phyloP scores from a whole-genome alignment of 2,888 invertebrate genomes.

The Punctoribates punctum region DNA sequence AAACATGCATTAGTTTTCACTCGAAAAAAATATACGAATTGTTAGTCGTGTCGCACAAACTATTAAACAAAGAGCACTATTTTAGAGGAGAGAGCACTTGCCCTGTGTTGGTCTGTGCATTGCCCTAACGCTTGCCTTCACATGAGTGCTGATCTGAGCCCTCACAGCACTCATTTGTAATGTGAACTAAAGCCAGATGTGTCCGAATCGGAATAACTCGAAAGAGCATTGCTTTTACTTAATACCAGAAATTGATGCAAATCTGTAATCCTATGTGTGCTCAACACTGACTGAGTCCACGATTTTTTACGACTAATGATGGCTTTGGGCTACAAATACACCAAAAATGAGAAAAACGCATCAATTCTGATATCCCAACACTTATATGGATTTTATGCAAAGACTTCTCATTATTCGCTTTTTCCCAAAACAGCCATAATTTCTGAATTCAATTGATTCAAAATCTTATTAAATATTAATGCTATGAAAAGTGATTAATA shows the following conservation, averaged over 20 bases:
- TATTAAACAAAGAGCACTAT: background rate
- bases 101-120: background rate
- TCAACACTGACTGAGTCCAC: background rate
- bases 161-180: conserved; percentile 20
- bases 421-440: background rate
- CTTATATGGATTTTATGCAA: background rate
- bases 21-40: background rate
- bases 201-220: conserved; percentile 5
- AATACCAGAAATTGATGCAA: conserved; percentile 22
- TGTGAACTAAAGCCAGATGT: conserved; percentile 36
- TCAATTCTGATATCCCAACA: background rate
- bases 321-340: conserved; percentile 31
- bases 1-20: conserved; percentile 23
- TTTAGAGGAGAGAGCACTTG: background rate
- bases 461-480: too few species aligned
- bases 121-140: conserved; percentile 1
- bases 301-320: conserved; percentile 20
- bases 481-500: too few species aligned
- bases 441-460: conserved; percentile 4
- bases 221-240: conserved; percentile 3
- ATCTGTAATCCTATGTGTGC: conserved; percentile 30
- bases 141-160: background rate
- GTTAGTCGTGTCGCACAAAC: background rate
- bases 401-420: conserved; percentile 2
- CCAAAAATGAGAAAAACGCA: conserved; percentile 17